Evolutionary conservation across 2,888 invertebrate genomes (phyloP).

Genomic region (Nomada hirtipes): DNA sequence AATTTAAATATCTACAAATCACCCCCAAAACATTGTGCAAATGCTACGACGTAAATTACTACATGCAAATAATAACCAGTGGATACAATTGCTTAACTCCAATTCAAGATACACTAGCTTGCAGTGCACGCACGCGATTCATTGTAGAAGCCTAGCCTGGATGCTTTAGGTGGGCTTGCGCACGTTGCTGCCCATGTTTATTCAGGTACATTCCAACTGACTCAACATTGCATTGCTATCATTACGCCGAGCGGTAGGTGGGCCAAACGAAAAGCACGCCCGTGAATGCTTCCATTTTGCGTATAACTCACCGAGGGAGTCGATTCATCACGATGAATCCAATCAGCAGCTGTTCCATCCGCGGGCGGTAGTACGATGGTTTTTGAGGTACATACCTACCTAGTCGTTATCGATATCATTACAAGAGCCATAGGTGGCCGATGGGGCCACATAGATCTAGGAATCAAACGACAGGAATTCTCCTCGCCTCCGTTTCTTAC

Average conservation of each 20-base stretch:
- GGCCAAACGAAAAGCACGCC: slow-evolving; percentile 53
- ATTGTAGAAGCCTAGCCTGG: slow-evolving; percentile 1
- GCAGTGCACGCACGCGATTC: slow-evolving; percentile 30
- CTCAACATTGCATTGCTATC: slow-evolving; percentile 64
- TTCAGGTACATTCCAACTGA: slow-evolving; percentile 48
- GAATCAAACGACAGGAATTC: slow-evolving; percentile 64
- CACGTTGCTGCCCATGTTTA: slow-evolving; percentile 38
- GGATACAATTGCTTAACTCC: neutral
- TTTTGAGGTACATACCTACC: slow-evolving; percentile 53
- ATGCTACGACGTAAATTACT: too few relatives aligned
- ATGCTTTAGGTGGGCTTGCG: slow-evolving; percentile 10
- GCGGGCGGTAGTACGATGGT: slow-evolving; percentile 21
- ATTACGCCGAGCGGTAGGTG: slow-evolving; percentile 69
- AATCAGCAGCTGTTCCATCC: slow-evolving; percentile 67
- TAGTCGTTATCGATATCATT: slow-evolving; percentile 74
- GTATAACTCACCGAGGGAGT: slow-evolving; percentile 55
- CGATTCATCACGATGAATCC: slow-evolving; percentile 69
- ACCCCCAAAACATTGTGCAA: too few relatives aligned
- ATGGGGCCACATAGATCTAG: slow-evolving; percentile 59
- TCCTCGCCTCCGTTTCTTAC: slow-evolving; percentile 63
- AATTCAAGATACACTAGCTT: neutral
- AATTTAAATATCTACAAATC: too few relatives aligned
- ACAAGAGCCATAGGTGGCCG: slow-evolving; percentile 72
- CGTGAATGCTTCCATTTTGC: slow-evolving; percentile 58
- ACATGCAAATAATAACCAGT: too few relatives aligned